Evolutionary conservation across 2,888 invertebrate species (phyloP), one percentile per base, ranked within the genome.

Genomic region (Drosophila lutescens): DNA sequence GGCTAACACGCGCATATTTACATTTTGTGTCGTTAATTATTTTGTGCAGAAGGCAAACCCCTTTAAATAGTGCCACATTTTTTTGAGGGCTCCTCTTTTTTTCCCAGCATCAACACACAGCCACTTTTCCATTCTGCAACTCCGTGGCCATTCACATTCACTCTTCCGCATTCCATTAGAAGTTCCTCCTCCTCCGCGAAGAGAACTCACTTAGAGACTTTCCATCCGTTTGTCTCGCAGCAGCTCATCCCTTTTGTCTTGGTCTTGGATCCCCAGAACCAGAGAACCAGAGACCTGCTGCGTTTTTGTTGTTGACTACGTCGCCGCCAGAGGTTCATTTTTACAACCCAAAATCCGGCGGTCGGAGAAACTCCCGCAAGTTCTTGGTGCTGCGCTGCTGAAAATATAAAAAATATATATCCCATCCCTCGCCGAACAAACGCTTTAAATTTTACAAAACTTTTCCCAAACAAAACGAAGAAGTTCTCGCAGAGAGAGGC

Each of bases 371-470:
- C 30, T 32, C 44, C 61, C 58, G 6, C 30, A 32, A 38, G 47
- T 57, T 57, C 47, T 57, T 57, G 17, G 56, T 26, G 26, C 34
- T 57, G 2, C 51, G 38, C n/a, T 23, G 55, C 9, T 32, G 58
- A 32, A 34, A 23, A 57, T 36, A 43, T 30, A 23, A 32, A 38
- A 46, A 38, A 43, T 8, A 36, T 34, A 44, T 54, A 43, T 36
- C n/a, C 7, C 13, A 54, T 32, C 34, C 43, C 34, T 53, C 13
- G 30, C 38, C 49, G 38, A 68, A 69, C 67, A 78, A 78, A 67
- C 56, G 77, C 74, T 61, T 79, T 65, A 81, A 79, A 60, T 77
- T 72, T 59, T 34, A 43, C 36, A 54, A 58, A 75, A 55, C 59
- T 74, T 77, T 65, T 62, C 12, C 46, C 58, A 62, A 44, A 55